phyloP scores from a whole-genome alignment of 2,113 vertebrate species.

The Lethenteron camtschaticum region DNA sequence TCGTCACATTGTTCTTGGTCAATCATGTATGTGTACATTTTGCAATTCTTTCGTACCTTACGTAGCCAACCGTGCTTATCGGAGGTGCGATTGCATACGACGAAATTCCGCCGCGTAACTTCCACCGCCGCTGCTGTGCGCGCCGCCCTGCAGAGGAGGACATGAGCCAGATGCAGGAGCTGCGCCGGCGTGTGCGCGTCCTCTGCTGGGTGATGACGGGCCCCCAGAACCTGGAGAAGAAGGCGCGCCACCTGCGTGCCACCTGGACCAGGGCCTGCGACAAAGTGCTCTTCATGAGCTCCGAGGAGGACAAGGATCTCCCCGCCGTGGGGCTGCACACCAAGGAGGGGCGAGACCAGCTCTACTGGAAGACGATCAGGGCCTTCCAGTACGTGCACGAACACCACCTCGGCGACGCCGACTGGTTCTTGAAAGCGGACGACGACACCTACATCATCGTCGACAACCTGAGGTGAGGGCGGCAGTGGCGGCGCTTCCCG shows the following conservation, averaged over 20 bases:
- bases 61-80: too few species aligned
- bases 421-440: constrained; percentile 40
- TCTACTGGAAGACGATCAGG: constrained; percentile 34
- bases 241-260: constrained; percentile 21
- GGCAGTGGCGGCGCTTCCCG: too few species aligned
- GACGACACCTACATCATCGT: constrained; percentile 31
- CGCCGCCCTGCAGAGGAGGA: too few species aligned
- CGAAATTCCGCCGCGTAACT: too few species aligned
- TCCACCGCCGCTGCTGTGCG: too few species aligned
- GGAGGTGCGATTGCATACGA: too few species aligned
- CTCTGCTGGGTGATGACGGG: constrained; percentile 38
- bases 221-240: constrained; percentile 21
- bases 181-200: constrained; percentile 15
- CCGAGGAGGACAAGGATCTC: constrained; percentile 15
- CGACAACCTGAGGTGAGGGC: constrained; percentile 25
- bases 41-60: too few species aligned
- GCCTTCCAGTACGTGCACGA: constrained; percentile 34
- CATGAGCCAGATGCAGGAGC: too few species aligned
- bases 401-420: constrained; percentile 24
- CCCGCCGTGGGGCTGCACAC: constrained; percentile 29
- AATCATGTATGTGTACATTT: too few species aligned
- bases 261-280: constrained; percentile 32
- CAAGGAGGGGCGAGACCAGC: constrained; percentile 27
- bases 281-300: constrained; percentile 33
- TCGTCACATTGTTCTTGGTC: too few species aligned